Evolutionary conservation across 2,113 vertebrate species (phyloP).

Genomic region (Caretta caretta): DNA sequence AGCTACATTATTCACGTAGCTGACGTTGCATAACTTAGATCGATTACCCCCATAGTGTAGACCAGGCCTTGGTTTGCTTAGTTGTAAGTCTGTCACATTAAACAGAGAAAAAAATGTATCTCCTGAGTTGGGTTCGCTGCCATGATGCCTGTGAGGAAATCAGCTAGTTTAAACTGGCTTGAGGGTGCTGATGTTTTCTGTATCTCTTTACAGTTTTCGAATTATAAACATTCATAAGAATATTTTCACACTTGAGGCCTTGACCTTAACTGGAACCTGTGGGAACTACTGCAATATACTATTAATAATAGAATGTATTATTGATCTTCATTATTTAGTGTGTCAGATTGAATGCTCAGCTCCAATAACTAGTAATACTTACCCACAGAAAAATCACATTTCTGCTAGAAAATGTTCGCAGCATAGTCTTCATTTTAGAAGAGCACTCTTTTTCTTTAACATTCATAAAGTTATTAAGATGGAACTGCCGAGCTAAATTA

Average conservation of each 20-base stretch:
- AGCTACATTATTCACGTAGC: too few relatives aligned
- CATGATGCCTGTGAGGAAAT: neutral
- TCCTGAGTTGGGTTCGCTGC: neutral
- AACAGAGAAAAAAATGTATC: rapidly evolving
- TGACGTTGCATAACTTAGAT: too few relatives aligned
- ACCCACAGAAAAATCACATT: rapidly evolving
- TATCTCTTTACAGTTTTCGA: neutral
- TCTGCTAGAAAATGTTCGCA: neutral
- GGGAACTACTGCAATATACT: neutral
- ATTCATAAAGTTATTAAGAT: neutral
- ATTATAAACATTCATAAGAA: neutral
- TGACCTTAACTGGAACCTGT: neutral
- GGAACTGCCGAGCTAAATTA: neutral
- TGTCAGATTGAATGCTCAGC: neutral
- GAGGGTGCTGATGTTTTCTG: neutral
- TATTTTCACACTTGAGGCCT: neutral
- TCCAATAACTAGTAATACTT: neutral
- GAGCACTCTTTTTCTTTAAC: neutral
- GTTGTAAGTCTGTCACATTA: rapidly evolving
- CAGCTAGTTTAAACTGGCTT: rapidly evolving
- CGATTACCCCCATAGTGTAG: too few relatives aligned
- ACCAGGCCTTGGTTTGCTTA: neutral
- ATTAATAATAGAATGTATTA: neutral
- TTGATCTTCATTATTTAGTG: neutral
- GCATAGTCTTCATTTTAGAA: neutral